A percentile compares a stretch with the other conserved stretches of the same genome.
These are phyloP conservation scores for Scyliorhinus canicula DNA, from an alignment of 2,797 vertebrate genomes.

Conservation along the genomic window DNA sequence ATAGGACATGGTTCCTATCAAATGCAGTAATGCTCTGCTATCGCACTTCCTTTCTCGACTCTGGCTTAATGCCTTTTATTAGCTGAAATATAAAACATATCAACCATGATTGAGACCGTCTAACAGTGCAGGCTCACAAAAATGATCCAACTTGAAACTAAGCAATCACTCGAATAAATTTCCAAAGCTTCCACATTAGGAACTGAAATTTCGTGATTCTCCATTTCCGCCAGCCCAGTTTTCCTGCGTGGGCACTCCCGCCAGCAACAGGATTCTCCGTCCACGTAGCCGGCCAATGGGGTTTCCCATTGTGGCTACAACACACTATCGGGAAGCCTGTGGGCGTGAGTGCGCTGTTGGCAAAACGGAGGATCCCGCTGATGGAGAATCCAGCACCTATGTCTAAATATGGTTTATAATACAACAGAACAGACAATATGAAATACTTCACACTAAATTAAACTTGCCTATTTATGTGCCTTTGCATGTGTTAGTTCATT, in stretches of 20 bases:
- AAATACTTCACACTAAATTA: not conserved
- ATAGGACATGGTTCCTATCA: not conserved
- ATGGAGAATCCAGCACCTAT: no score
- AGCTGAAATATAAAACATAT: not conserved
- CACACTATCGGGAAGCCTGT: no score
- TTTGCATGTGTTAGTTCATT: not conserved
- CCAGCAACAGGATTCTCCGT: no score
- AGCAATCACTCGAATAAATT: not conserved
- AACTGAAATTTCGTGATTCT: not conserved
- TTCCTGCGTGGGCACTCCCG: no score
- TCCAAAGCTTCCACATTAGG: not conserved
- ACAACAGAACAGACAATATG: not conserved
- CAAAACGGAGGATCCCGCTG: no score
- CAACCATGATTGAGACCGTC: not conserved
- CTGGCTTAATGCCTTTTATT: not conserved
- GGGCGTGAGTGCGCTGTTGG: no score
- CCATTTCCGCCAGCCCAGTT: no score
- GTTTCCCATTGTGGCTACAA: no score
- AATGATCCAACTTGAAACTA: not conserved
- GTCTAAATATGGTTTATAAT: not conserved
- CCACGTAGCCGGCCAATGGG: no score
- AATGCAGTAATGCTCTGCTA: no score
- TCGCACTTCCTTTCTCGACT: no score
- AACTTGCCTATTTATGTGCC: not conserved
- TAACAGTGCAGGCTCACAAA: not conserved